Evolutionary conservation across 2,888 invertebrate genomes (phyloP).

Genomic region (Cantharis rustica): DNA sequence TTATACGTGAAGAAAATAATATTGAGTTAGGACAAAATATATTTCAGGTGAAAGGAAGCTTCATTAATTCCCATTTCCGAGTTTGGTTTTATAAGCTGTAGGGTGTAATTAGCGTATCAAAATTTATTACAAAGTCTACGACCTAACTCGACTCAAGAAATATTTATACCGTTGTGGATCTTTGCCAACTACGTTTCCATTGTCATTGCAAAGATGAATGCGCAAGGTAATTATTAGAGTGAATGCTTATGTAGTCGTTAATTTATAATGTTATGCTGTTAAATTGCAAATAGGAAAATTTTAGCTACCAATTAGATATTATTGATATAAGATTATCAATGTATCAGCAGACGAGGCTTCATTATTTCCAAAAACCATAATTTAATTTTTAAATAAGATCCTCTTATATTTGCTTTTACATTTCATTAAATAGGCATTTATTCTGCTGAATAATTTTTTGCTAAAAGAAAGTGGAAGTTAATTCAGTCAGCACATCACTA

Average conservation of each 20-base stretch:
- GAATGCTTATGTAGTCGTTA: conserved; percentile 7
- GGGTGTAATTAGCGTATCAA: conserved; percentile 28
- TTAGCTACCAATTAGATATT: neutral
- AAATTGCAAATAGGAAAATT: neutral
- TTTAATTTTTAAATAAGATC: neutral
- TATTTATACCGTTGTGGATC: conserved; percentile 17
- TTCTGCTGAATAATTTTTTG: neutral
- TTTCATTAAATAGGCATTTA: neutral
- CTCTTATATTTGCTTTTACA: neutral
- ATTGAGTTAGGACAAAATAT: conserved; percentile 21
- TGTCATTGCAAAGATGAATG: conserved; percentile 17
- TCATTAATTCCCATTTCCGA: conserved; percentile 25
- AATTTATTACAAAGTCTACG: conserved; percentile 21
- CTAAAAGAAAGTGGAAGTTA: conserved; percentile 8
- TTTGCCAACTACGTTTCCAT: conserved; percentile 12
- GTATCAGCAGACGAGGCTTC: neutral
- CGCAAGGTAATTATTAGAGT: conserved; percentile 6
- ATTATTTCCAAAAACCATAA: neutral
- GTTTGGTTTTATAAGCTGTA: conserved; percentile 26
- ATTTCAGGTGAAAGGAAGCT: conserved; percentile 28
- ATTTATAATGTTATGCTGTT: neutral
- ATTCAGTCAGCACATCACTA: conserved; percentile 8
- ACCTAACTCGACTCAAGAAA: conserved; percentile 13
- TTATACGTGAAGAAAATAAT: conserved; percentile 3
- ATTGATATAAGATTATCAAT: neutral